Conservation (phyloP, 2,113 vertebrate genomes). For the Mesembrinibis cayennensis region DNA sequence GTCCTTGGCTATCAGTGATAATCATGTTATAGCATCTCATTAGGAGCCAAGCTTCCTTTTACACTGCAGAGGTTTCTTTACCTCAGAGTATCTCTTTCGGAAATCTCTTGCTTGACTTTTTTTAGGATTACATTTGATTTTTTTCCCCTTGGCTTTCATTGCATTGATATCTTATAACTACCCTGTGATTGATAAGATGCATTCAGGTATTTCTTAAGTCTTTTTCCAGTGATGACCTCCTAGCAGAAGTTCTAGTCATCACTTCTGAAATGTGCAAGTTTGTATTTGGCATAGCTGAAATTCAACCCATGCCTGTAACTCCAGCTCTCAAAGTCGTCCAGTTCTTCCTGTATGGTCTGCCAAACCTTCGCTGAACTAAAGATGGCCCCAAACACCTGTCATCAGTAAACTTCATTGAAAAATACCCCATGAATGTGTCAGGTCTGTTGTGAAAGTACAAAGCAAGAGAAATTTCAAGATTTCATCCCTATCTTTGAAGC, state of each 20-base stretch:
- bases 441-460: background rate
- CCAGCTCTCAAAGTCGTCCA: background rate
- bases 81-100: background rate
- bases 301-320: background rate
- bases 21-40: background rate
- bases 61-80: background rate
- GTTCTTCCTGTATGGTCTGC: background rate
- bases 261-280: background rate
- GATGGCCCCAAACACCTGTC: background rate
- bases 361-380: background rate
- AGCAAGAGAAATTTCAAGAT: background rate
- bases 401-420: background rate
- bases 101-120: background rate
- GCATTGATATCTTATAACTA: background rate
- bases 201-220: background rate
- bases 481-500: background rate
- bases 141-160: background rate
- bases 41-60: background rate
- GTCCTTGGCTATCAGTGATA: background rate
- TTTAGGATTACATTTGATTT: background rate
- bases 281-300: background rate
- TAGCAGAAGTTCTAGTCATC: background rate
- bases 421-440: background rate
- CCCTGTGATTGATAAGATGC: background rate
- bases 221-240: background rate